Evolutionary conservation across 2,113 vertebrate species (phyloP), one percentile per base, ranked within the genome.

Genomic region (Passer domesticus): DNA sequence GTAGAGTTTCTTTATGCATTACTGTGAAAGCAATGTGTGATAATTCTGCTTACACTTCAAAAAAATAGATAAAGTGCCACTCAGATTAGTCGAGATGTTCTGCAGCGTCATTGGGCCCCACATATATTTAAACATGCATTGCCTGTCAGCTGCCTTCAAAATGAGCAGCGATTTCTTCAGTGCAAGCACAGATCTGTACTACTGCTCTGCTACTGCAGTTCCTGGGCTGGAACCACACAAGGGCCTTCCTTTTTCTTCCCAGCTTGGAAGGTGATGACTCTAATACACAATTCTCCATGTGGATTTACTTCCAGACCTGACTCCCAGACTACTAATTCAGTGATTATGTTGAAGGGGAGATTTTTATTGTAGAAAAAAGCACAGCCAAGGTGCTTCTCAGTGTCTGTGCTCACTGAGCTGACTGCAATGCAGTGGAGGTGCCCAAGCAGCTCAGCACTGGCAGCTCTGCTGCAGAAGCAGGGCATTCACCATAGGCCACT

Each of bases 321-420:
- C 15, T 85, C 44, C 15, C 2, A 6, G 79, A 22, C 59, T 62
- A 17, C 41, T 77, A 53, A 78, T 81, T 87, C 33, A 52, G 28
- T 41, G 47, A 22, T n/a, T 70, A 21, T 41, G 24, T 62, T 80
- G 37, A 64, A 77, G 52, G 35, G 24, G 31, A 59, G 11, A n/a
- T 74, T 44, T 87, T 80, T 37, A 24, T 10, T 84, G 52, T 15
- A 46, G 52, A 9, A 55, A 49, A 30, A 59, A 19, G 52, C 52
- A 47, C 74, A 35, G 10, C 15, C 62, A 35, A 69, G 66, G 21
- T 64, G 6, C 43, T 89, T 58, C 47, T 84, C n/a, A 8, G 55
- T 0, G 0, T 47, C 31, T 0, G 1, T 74, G 83, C 35, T 92
- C 28, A 15, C 33, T 0, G 2, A n/a, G 67, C 59, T 73, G 59